A percentile compares a stretch with the other conserved stretches of the same genome.
phyloP scores from a whole-genome alignment of 2,113 vertebrate genomes.

The Ramphastos sulfuratus region DNA sequence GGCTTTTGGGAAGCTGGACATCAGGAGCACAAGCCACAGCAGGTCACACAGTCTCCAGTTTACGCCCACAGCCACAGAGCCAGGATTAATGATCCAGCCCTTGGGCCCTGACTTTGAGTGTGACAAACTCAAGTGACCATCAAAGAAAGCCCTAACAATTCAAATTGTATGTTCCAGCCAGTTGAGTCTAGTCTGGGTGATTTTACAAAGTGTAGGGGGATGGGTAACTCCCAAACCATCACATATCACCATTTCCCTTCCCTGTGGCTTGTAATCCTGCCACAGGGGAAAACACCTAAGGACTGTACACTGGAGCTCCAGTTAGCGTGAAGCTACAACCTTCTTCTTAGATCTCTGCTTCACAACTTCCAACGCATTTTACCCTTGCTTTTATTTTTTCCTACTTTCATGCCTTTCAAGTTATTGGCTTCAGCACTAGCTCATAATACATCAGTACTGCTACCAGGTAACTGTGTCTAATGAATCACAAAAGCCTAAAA shows the following conservation, averaged over 20 bases:
- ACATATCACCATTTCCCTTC: not conserved
- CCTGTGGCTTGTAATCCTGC: not conserved
- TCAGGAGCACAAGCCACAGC: rapidly evolving
- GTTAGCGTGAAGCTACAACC: not conserved
- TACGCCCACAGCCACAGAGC: not conserved
- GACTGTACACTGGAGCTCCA: not conserved
- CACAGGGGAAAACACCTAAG: not conserved
- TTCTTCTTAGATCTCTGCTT: not conserved
- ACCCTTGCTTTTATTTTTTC: not conserved
- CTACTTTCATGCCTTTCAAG: not conserved
- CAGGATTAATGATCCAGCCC: not conserved
- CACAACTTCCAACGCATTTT: not conserved
- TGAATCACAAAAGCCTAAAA: not conserved
- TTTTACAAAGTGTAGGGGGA: no score
- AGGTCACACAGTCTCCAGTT: not conserved
- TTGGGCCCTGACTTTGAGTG: not conserved
- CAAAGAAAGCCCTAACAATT: not conserved
- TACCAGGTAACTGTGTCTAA: not conserved
- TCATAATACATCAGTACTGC: not conserved
- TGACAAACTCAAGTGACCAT: not conserved
- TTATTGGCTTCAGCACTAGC: not conserved
- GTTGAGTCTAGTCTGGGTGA: no score
- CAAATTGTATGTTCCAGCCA: not conserved
- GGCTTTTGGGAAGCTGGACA: not conserved
- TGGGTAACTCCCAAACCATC: no score